Conservation (phyloP, 2,888 invertebrate genomes). For the Nemotelus nigrinus region DNA sequence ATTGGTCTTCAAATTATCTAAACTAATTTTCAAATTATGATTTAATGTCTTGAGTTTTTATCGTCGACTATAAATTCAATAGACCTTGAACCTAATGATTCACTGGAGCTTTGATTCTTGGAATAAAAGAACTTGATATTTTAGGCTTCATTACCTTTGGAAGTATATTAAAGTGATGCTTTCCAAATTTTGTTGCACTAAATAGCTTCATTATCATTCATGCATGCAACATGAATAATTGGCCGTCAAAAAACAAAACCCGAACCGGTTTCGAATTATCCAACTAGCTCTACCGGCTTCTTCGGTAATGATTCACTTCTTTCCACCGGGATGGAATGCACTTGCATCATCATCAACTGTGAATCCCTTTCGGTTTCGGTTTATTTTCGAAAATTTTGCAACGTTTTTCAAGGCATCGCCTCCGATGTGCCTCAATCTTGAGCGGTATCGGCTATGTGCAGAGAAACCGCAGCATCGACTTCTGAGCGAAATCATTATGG, state of each 20-base stretch:
- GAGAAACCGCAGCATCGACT: neutral
- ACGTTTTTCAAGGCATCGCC: neutral
- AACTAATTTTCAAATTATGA: slow-evolving; percentile 11
- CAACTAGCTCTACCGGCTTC: slow-evolving; percentile 14
- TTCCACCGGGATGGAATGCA: neutral
- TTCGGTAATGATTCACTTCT: slow-evolving; percentile 23
- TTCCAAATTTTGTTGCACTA: neutral
- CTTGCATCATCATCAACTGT: neutral
- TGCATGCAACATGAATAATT: neutral
- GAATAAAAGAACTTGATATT: neutral
- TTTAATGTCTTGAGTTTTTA: slow-evolving; percentile 18
- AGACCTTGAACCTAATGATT: slow-evolving; percentile 14
- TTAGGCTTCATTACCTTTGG: neutral
- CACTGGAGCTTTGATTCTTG: neutral
- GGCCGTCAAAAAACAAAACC: neutral
- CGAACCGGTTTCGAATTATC: neutral
- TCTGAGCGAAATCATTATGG: neutral
- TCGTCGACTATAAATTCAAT: neutral
- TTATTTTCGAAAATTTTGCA: neutral
- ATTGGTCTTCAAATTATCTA: neutral
- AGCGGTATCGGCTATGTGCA: neutral
- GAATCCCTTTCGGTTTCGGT: slow-evolving; percentile 16
- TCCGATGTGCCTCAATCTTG: too few relatives aligned
- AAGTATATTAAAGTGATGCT: neutral
- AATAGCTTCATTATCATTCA: slow-evolving; percentile 24